Evolutionary conservation across 2,797 vertebrate genomes (phyloP).

Genomic region (Dendrocincla tyrannina): DNA sequence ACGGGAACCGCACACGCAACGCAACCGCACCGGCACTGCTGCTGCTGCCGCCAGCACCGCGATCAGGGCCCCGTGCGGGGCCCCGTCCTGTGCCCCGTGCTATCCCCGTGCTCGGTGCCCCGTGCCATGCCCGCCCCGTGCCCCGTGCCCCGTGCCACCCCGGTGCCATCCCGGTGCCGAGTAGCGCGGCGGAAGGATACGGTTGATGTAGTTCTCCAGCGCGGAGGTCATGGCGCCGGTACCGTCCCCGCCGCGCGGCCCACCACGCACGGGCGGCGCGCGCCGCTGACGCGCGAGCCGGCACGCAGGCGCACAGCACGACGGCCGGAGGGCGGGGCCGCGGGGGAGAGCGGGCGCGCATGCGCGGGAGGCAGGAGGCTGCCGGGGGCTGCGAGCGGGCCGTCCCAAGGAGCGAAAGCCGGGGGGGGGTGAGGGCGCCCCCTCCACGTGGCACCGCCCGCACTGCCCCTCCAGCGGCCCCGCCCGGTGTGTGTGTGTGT

Average conservation of each 20-base stretch:
- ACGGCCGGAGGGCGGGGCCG: too few species aligned
- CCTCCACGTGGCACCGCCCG: background rate
- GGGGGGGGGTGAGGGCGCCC: rapidly evolving
- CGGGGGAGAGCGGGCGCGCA: too few species aligned
- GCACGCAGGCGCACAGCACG: background rate
- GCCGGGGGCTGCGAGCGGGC: rapidly evolving
- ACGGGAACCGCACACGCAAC: background rate
- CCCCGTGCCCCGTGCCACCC: too few species aligned
- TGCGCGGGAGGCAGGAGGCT: too few species aligned
- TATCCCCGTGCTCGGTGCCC: too few species aligned
- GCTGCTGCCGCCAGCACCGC: background rate
- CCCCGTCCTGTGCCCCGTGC: background rate
- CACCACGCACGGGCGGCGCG: background rate
- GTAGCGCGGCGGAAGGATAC: background rate
- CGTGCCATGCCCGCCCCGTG: too few species aligned
- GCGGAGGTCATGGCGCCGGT: background rate
- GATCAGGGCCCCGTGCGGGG: background rate
- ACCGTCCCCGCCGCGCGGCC: too few species aligned
- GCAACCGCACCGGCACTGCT: too few species aligned
- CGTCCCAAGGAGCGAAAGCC: background rate
- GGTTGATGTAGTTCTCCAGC: slow-evolving; percentile 13
- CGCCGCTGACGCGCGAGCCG: rapidly evolving
- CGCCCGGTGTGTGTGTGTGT: too few species aligned
- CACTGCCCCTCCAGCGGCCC: too few species aligned
- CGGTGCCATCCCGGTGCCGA: too few species aligned